Conservation (phyloP, 2,113 vertebrate genomes). For the Ageneiosus marmoratus region DNA sequence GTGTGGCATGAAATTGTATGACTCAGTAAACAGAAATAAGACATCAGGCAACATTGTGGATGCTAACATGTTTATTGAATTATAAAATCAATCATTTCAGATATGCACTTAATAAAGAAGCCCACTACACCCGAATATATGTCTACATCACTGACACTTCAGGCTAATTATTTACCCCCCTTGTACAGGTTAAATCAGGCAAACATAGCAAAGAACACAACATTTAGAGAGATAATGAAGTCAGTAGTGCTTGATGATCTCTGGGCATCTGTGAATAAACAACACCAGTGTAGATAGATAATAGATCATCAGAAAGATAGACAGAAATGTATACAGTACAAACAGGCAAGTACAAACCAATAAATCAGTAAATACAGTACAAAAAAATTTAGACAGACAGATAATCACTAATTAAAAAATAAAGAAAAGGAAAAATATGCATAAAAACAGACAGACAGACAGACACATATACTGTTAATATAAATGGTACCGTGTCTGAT, state of each 20-base stretch:
- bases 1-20: background rate
- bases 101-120: background rate
- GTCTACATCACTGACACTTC: background rate
- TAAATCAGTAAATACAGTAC: background rate
- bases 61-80: background rate
- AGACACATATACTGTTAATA: background rate
- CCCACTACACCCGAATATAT: background rate
- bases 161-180: too few relatives aligned
- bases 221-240: too few relatives aligned
- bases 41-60: background rate
- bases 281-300: background rate
- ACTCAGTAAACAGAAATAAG: too few relatives aligned
- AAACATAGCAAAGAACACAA: too few relatives aligned
- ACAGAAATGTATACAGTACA: background rate
- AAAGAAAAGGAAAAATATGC: background rate
- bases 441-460: too few relatives aligned
- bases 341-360: background rate
- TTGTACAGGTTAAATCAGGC: too few relatives aligned
- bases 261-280: background rate
- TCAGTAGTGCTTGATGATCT: too few relatives aligned
- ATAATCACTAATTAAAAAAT: background rate
- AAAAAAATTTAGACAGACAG: background rate
- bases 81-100: background rate
- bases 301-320: background rate
- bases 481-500: background rate